These are phyloP conservation scores for Phylloscopus collybita DNA, from an alignment of 2,797 vertebrate genomes.

Conservation along the genomic window DNA sequence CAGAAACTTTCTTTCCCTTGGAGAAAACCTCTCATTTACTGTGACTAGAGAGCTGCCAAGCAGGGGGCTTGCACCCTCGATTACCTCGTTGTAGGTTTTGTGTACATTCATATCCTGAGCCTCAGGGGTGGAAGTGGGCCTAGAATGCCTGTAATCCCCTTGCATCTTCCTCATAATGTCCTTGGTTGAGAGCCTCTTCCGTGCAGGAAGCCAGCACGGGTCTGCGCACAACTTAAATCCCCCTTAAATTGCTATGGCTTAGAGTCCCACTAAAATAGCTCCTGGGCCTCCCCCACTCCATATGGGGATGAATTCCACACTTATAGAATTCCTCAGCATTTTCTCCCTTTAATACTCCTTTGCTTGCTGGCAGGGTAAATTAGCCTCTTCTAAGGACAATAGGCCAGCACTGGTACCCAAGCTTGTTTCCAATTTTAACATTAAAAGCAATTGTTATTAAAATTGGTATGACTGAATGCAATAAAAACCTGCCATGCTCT, in stretches of 20 bases:
- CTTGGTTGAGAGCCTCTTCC: background rate
- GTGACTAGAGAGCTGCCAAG: background rate
- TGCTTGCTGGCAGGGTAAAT: background rate
- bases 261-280: slow-evolving; percentile 39
- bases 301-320: background rate
- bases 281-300: background rate
- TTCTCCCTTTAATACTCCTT: background rate
- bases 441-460: background rate
- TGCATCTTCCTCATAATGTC: background rate
- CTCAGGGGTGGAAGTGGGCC: background rate
- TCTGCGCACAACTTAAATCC: background rate
- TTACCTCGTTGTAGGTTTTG: background rate
- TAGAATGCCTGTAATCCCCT: slow-evolving; percentile 8
- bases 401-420: background rate
- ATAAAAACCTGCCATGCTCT: background rate
- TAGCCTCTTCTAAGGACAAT: background rate
- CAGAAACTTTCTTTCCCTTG: background rate
- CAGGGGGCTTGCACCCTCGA: background rate
- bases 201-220: background rate
- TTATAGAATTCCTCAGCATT: slow-evolving; percentile 27
- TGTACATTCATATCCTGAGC: slow-evolving; percentile 37
- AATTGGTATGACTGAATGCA: background rate
- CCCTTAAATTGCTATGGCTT: slow-evolving; percentile 51
- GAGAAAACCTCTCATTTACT: background rate
- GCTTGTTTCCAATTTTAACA: background rate